Percentiles rank a stretch among this genome's conserved stretches.
Conservation (phyloP, 2,113 vertebrate species). For the Pachypanchax playfairii region DNA sequence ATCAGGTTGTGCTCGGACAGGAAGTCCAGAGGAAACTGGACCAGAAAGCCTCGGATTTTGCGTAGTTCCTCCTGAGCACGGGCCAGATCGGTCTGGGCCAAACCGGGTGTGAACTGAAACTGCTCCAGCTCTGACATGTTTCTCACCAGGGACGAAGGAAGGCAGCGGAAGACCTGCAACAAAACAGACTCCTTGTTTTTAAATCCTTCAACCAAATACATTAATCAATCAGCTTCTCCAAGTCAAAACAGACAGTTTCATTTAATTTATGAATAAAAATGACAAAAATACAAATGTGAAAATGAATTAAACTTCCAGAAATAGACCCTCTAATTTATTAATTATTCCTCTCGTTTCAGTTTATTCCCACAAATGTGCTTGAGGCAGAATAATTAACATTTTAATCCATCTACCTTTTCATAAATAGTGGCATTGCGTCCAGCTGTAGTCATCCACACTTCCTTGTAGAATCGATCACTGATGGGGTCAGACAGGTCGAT, state of each 20-base stretch:
- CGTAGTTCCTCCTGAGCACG: constrained; percentile 90
- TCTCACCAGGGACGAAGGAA: constrained; percentile 91
- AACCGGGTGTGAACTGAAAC: constrained; percentile 83
- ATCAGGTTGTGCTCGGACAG: constrained; percentile 92
- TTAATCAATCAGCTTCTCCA: too few relatives aligned
- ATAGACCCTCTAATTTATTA: too few relatives aligned
- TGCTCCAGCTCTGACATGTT: constrained; percentile 89
- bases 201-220: too few relatives aligned
- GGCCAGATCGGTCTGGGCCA: constrained; percentile 83
- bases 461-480: constrained; percentile 96
- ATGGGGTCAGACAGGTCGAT: constrained; percentile 90
- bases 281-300: too few relatives aligned
- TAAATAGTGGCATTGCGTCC: constrained; percentile 95
- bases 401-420: constrained; percentile 92
- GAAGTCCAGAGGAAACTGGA: constrained; percentile 97
- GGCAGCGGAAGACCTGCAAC: constrained; percentile 91
- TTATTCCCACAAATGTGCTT: too few relatives aligned
- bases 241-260: too few relatives aligned
- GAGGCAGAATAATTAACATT: too few relatives aligned
- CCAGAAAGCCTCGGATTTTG: constrained; percentile 94
- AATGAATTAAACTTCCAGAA: too few relatives aligned
- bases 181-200: too few relatives aligned
- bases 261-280: too few relatives aligned
- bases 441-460: constrained; percentile 93
- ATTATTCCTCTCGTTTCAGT: too few relatives aligned